phyloP scores from a whole-genome alignment of 2,888 invertebrate genomes.

The Metallyticus violacea region DNA sequence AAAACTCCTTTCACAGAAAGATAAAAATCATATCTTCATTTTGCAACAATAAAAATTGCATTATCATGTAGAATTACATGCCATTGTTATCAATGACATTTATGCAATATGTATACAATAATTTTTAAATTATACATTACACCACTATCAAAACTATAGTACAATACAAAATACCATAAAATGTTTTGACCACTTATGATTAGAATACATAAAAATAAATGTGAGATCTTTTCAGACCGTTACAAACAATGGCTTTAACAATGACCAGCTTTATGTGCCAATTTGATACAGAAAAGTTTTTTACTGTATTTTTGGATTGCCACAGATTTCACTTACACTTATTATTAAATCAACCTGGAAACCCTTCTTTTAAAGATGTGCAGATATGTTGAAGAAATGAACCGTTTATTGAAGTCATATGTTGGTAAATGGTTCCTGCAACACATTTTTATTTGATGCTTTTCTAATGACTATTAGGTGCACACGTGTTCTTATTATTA shows the following conservation, averaged over 20 bases:
- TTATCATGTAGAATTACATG: neutral
- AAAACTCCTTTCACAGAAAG: neutral
- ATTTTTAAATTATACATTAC: neutral
- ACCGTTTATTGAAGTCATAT: no score
- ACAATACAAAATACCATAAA: slow-evolving; percentile 9
- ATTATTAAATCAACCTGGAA: no score
- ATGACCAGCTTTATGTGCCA: neutral
- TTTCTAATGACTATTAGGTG: no score
- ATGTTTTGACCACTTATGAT: neutral
- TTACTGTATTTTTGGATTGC: neutral
- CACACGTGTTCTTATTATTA: no score
- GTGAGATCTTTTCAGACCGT: neutral
- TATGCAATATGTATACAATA: neutral
- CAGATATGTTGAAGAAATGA: neutral
- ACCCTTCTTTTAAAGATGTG: no score
- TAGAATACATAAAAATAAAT: neutral
- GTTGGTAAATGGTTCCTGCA: no score
- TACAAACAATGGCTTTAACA: neutral
- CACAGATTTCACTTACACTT: neutral
- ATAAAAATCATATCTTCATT: neutral
- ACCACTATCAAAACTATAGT: neutral
- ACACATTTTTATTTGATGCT: no score
- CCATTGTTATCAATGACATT: neutral
- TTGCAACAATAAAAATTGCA: neutral
- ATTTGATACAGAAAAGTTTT: neutral